Percentiles rank a stretch among this genome's conserved stretches.
phyloP scores from a whole-genome alignment of 2,797 vertebrate species.

The Myotis myotis region DNA sequence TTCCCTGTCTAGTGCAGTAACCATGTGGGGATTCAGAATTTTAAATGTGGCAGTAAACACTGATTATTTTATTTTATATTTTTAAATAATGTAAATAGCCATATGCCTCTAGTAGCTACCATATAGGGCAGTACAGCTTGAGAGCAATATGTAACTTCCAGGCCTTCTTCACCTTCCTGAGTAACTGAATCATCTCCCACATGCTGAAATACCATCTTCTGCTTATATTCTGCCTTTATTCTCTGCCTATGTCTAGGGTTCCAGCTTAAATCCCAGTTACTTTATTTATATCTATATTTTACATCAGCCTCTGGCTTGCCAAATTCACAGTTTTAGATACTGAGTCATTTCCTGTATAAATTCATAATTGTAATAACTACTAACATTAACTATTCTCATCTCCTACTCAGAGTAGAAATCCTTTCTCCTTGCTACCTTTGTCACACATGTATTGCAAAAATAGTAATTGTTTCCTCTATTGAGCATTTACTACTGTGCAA shows the following conservation, averaged over 20 bases:
- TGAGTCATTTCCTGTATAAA: background rate
- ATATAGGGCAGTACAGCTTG: background rate
- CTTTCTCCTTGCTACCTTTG: background rate
- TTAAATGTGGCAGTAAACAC: background rate
- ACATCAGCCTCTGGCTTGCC: background rate
- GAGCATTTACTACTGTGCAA: background rate
- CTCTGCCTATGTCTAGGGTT: background rate
- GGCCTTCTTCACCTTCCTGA: background rate
- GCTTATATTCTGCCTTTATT: background rate
- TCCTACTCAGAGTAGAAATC: background rate
- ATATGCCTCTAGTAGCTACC: background rate
- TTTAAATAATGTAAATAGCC: background rate
- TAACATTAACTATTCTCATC: background rate
- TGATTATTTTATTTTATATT: background rate
- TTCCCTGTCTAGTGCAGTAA: background rate
- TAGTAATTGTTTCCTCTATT: background rate
- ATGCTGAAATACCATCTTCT: background rate
- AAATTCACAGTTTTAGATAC: background rate
- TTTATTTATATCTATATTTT: background rate
- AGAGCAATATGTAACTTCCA: background rate
- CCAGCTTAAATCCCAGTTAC: background rate
- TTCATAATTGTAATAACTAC: background rate
- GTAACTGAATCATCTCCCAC: background rate
- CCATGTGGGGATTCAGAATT: background rate
- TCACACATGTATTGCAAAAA: background rate